Percentiles rank a stretch among this genome's conserved stretches.
phyloP scores from a whole-genome alignment of 35 echinoderm and acorn worm species.

The Patiria miniata region DNA sequence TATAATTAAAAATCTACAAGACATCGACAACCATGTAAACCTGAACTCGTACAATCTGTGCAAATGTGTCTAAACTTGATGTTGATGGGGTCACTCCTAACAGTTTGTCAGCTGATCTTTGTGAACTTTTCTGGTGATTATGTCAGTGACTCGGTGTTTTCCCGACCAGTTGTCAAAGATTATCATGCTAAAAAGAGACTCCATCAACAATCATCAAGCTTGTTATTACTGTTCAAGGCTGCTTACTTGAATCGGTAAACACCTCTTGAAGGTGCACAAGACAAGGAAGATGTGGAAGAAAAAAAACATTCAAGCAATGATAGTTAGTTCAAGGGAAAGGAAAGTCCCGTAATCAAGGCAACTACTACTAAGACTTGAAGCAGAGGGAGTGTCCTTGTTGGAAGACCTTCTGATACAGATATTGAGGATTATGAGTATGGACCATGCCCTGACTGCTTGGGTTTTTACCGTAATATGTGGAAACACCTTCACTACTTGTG shows the following conservation, averaged over 20 bases:
- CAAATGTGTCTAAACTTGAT: no score
- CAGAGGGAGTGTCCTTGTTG: background rate
- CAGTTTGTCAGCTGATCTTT: no score
- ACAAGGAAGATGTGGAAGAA: background rate
- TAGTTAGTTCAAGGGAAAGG: background rate
- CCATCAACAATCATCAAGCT: no score
- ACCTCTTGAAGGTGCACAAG: background rate
- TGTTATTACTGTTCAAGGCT: background rate
- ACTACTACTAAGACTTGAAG: background rate
- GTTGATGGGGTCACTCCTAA: no score
- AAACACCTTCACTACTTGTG: background rate
- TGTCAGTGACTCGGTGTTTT: no score
- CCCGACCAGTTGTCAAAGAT: no score
- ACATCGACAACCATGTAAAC: constrained; percentile 20
- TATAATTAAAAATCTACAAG: constrained; percentile 28
- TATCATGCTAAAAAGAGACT: no score
- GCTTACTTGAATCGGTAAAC: background rate
- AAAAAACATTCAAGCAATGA: background rate
- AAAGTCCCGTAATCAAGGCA: background rate
- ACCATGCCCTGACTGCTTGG: background rate
- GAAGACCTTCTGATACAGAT: background rate
- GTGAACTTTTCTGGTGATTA: no score
- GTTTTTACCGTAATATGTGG: background rate
- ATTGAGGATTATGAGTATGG: background rate
- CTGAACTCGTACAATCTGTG: background rate